Evolutionary conservation across 2,888 invertebrate species (phyloP).

Genomic region (Oegoconia quadripuncta): DNA sequence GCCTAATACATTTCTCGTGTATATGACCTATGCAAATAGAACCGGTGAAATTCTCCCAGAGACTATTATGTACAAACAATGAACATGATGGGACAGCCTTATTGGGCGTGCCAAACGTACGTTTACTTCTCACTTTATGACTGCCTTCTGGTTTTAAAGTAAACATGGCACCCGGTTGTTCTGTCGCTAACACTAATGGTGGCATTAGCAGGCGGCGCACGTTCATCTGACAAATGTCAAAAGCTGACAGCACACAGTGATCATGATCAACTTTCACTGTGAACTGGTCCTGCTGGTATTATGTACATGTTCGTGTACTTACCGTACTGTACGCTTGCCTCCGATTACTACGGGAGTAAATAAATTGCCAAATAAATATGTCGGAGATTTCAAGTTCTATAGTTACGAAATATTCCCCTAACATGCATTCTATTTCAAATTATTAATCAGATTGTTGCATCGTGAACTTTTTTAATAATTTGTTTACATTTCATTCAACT

Average conservation of each 20-base stretch:
- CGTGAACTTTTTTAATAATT: no score
- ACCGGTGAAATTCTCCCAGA: conserved; percentile 4
- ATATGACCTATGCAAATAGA: conserved; percentile 1
- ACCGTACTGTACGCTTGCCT: conserved; percentile 1
- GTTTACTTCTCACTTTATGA: conserved; percentile 1
- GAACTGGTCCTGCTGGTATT: conserved; percentile 27
- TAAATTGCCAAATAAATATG: no score
- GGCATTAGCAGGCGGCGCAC: conserved; percentile 35
- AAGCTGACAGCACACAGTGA: conserved; percentile 29
- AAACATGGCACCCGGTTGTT: conserved; percentile 1
- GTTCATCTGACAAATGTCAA: conserved; percentile 47
- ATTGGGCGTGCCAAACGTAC: conserved; percentile 1
- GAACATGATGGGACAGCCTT: background rate
- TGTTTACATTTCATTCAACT: no score
- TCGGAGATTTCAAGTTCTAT: no score
- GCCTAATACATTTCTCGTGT: conserved; percentile 3
- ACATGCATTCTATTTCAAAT: no score
- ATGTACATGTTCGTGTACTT: conserved; percentile 1
- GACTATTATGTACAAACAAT: conserved; percentile 1
- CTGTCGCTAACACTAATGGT: conserved; percentile 24
- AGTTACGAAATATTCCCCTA: no score
- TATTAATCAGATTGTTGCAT: no score
- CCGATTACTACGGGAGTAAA: background rate
- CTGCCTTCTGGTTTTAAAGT: conserved; percentile 5
- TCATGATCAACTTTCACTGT: conserved; percentile 62